A percentile compares a stretch with the other conserved stretches of the same genome.
Evolutionary conservation across 2,113 vertebrate genomes (phyloP).

Genomic region (Spheniscus mendiculus): DNA sequence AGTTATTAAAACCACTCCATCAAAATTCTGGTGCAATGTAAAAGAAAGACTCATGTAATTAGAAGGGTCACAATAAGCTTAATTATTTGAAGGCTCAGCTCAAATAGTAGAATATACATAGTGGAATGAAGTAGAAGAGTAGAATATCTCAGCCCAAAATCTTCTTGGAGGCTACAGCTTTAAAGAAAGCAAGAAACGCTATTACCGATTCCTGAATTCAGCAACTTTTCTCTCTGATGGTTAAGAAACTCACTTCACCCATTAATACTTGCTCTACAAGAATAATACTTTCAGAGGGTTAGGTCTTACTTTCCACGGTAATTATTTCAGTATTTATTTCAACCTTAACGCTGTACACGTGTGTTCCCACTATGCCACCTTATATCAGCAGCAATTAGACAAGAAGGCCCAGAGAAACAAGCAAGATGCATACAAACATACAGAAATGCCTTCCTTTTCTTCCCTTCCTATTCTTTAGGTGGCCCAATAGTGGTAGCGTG

Average conservation of each 20-base stretch:
- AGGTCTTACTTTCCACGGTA: background rate
- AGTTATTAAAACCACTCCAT: slow-evolving; percentile 41
- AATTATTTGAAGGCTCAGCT: background rate
- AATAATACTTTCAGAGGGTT: background rate
- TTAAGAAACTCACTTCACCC: background rate
- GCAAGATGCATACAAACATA: background rate
- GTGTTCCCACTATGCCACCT: background rate
- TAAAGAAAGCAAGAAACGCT: background rate
- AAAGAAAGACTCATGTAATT: slow-evolving; percentile 38
- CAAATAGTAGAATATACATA: background rate
- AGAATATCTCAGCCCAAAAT: background rate
- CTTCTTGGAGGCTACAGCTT: background rate
- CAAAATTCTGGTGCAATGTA: slow-evolving; percentile 28
- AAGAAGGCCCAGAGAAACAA: background rate
- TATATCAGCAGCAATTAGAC: background rate
- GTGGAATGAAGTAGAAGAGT: background rate
- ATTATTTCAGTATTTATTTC: background rate
- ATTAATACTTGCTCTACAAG: background rate
- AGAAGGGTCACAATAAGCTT: background rate
- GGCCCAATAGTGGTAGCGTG: background rate
- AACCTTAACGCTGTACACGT: background rate
- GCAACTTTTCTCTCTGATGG: background rate
- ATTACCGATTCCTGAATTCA: background rate
- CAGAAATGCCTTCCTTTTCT: background rate
- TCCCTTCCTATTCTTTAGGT: background rate